These are phyloP conservation scores for Drosophila funebris DNA, from an alignment of 1,140 invertebrate species.

Conservation along the genomic window DNA sequence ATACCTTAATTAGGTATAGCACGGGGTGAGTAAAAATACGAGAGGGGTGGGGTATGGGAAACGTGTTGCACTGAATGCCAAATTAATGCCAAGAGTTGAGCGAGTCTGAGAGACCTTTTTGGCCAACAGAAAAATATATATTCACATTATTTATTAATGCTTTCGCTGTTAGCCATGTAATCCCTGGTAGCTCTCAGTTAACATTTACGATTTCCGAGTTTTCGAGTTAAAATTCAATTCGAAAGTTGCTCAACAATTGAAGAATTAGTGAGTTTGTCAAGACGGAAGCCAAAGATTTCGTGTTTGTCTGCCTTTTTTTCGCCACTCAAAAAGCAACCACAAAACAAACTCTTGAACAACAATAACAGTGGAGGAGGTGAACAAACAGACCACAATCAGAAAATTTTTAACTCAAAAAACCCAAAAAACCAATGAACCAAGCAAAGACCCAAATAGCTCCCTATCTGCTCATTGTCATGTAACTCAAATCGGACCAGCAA, in stretches of 20 bases:
- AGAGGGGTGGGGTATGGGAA: too few relatives aligned
- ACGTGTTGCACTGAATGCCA: constrained; percentile 22
- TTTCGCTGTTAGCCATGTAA: not conserved
- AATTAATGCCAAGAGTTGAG: constrained; percentile 28
- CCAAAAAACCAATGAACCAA: constrained; percentile 59
- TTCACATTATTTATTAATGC: constrained; percentile 47
- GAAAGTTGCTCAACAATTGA: constrained; percentile 44
- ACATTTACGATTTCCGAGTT: constrained; percentile 5
- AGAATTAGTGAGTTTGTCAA: constrained; percentile 49
- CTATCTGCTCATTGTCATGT: constrained; percentile 71
- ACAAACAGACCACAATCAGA: constrained; percentile 33
- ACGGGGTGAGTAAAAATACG: not conserved
- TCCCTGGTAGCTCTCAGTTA: not conserved
- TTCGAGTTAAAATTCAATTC: constrained; percentile 24
- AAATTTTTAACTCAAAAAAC: constrained; percentile 21
- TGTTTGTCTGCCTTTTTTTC: constrained; percentile 12
- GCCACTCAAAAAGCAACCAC: constrained; percentile 7
- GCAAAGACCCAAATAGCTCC: constrained; percentile 48
- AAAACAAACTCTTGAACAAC: not conserved
- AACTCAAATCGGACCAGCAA: constrained; percentile 59
- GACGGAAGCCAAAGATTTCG: constrained; percentile 40
- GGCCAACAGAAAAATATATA: constrained; percentile 5
- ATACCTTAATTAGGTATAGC: constrained; percentile 39
- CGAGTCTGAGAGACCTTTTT: constrained; percentile 17
- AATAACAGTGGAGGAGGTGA: not conserved